Conservation (phyloP, 2,888 invertebrate genomes). For the Oligia strigilis region DNA sequence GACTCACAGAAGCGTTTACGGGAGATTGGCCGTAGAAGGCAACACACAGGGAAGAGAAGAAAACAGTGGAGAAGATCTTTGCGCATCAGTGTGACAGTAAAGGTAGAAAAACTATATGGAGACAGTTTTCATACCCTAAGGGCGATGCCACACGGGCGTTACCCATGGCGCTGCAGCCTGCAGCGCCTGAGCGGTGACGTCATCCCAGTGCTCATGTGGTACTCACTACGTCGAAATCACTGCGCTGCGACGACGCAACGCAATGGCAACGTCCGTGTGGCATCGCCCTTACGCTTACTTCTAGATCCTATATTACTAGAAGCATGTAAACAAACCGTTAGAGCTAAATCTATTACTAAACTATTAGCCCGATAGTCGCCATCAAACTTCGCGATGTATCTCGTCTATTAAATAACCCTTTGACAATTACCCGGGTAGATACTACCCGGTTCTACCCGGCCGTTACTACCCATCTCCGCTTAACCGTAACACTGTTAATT, state of each 20-base stretch:
- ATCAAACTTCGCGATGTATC: constrained; percentile 16
- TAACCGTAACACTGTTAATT: constrained; percentile 29
- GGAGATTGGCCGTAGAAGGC: not conserved
- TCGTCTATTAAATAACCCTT: constrained; percentile 14
- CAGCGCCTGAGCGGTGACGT: not conserved
- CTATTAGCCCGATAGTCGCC: not conserved
- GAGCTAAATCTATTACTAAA: constrained; percentile 22
- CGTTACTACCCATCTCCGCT: not conserved
- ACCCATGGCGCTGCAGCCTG: too few species aligned
- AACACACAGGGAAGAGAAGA: not conserved
- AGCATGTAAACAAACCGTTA: constrained; percentile 3
- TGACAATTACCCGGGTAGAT: constrained; percentile 28
- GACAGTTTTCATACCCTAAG: too few species aligned
- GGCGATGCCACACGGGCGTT: too few species aligned
- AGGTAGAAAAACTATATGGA: not conserved
- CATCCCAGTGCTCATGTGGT: too few species aligned
- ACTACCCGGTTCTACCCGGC: constrained; percentile 1
- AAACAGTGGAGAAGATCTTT: not conserved
- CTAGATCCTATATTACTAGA: not conserved
- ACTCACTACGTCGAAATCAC: too few species aligned
- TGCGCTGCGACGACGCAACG: too few species aligned
- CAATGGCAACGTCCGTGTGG: too few species aligned
- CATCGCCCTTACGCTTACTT: not conserved
- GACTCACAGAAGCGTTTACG: not conserved
- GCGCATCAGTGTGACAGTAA: not conserved